These are phyloP conservation scores for Austrolebias charrua DNA, from an alignment of 2,797 vertebrate species.

Conservation along the genomic window DNA sequence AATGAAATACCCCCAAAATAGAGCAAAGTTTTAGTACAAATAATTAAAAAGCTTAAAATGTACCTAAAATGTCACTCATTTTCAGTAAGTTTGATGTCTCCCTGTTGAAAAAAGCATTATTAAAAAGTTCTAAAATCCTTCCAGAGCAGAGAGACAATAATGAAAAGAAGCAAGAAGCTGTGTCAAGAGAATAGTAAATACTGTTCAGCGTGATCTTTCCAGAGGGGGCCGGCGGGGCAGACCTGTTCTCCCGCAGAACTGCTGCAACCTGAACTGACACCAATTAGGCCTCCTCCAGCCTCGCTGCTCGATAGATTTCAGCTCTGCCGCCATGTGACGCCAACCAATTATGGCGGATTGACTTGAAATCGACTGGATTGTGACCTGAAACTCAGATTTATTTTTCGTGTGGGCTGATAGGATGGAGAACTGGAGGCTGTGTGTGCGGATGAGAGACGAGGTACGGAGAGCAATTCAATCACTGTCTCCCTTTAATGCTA, in stretches of 20 bases:
- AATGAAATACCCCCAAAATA: background rate
- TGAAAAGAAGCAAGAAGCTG: slow-evolving; percentile 13
- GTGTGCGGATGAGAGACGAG: slow-evolving; percentile 63
- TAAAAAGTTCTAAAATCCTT: slow-evolving; percentile 30
- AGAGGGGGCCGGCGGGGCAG: slow-evolving; percentile 44
- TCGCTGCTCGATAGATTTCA: slow-evolving; percentile 70
- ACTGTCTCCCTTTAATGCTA: slow-evolving; percentile 64
- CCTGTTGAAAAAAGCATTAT: background rate
- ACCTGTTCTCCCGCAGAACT: slow-evolving; percentile 60
- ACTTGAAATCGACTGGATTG: slow-evolving; percentile 78
- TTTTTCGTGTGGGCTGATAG: slow-evolving; percentile 74
- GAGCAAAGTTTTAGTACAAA: background rate
- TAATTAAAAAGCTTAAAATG: background rate
- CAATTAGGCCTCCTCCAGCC: slow-evolving; percentile 77
- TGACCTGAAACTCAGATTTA: slow-evolving; percentile 82
- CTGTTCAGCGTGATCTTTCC: slow-evolving; percentile 50
- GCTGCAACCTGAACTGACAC: slow-evolving; percentile 77
- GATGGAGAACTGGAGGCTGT: slow-evolving; percentile 54
- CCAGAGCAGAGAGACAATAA: slow-evolving; percentile 18
- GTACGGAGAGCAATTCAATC: slow-evolving; percentile 77
- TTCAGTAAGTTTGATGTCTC: background rate
- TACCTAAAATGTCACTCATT: background rate
- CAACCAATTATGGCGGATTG: slow-evolving; percentile 80
- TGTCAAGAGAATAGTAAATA: slow-evolving; percentile 43
- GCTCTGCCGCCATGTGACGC: slow-evolving; percentile 67